Conservation (phyloP, 2,113 vertebrate genomes). For the Craseonycteris thonglongyai region DNA sequence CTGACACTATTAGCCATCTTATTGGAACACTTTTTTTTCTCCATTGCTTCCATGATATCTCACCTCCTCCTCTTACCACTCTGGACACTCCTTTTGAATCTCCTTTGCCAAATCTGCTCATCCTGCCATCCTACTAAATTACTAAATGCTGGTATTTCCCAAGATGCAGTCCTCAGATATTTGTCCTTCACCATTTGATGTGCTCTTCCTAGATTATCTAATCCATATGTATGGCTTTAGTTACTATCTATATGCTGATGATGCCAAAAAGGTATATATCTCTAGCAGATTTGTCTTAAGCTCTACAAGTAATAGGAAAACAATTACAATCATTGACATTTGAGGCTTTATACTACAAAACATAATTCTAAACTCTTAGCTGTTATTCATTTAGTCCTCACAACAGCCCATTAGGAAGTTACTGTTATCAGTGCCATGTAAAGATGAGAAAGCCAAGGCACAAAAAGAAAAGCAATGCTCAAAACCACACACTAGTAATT, state of each 20-base stretch:
- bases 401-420: background rate
- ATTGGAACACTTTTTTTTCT: background rate
- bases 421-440: background rate
- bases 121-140: background rate
- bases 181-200: background rate
- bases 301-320: background rate
- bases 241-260: background rate
- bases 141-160: background rate
- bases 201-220: background rate
- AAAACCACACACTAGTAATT: background rate
- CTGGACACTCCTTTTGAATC: background rate
- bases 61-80: background rate
- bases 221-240: background rate
- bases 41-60: background rate
- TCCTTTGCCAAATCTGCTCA: slow-evolving; percentile 10
- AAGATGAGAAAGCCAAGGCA: background rate
- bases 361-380: background rate
- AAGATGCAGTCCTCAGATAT: background rate
- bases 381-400: background rate
- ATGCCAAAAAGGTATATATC: background rate
- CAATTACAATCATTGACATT: background rate
- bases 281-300: background rate
- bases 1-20: background rate
- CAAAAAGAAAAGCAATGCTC: background rate
- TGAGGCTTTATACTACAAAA: background rate